Evolutionary conservation across 1,140 invertebrate species (phyloP).

Genomic region (Nephotettix cincticeps): DNA sequence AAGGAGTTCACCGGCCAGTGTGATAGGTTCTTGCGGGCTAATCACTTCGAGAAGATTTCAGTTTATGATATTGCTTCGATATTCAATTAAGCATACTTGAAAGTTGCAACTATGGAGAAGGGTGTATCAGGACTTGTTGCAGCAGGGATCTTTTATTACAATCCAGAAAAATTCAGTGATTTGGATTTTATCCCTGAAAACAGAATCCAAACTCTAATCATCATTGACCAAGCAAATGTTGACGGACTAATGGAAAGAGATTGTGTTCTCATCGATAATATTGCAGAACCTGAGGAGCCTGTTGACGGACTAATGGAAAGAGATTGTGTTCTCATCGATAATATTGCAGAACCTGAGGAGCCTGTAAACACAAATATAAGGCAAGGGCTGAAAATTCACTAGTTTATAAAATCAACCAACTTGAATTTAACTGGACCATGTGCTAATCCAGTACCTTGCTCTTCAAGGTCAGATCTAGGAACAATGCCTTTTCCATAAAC

Average conservation of each 20-base stretch:
- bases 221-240: neutral
- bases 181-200: neutral
- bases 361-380: neutral
- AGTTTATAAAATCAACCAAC: neutral
- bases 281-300: no score
- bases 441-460: no score
- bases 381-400: neutral
- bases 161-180: slow-evolving; percentile 1
- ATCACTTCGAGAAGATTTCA: slow-evolving; percentile 42
- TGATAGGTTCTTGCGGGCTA: slow-evolving; percentile 42
- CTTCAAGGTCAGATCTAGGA: no score
- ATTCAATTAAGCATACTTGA: slow-evolving; percentile 46
- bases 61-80: slow-evolving; percentile 32
- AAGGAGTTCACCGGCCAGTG: slow-evolving; percentile 45
- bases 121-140: neutral
- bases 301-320: neutral
- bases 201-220: neutral
- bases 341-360: neutral
- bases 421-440: neutral
- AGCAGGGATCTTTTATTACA: neutral
- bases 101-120: slow-evolving; percentile 31
- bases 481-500: no score
- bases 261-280: neutral
- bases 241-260: neutral
- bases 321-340: neutral